Conservation (phyloP, 1,140 invertebrate species). For the Atta texana region DNA sequence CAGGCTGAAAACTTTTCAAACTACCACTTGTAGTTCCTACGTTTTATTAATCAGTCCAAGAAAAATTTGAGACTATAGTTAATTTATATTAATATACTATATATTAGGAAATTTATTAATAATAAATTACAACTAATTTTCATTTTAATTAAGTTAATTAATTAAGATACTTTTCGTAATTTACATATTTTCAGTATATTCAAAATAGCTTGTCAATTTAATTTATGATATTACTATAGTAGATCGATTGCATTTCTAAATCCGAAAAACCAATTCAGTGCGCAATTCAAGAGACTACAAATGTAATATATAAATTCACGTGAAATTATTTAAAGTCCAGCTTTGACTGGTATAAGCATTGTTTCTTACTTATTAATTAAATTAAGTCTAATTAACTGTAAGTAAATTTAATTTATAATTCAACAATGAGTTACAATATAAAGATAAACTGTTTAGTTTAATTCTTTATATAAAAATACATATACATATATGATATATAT, state of each 20-base stretch:
- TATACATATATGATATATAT: neutral
- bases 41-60: neutral
- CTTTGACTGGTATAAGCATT: too few species aligned
- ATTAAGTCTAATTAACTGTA: neutral
- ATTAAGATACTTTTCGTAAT: too few species aligned
- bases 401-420: neutral
- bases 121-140: neutral
- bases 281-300: too few species aligned
- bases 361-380: neutral
- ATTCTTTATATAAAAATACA: neutral
- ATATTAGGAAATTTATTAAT: slow-evolving; percentile 23
- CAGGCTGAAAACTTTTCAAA: too few species aligned
- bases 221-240: too few species aligned
- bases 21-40: neutral
- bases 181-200: too few species aligned
- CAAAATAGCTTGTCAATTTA: too few species aligned
- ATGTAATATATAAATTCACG: too few species aligned
- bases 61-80: neutral
- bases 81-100: neutral
- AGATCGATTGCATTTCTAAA: too few species aligned
- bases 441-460: neutral
- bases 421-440: neutral
- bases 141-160: neutral
- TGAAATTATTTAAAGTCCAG: too few species aligned
- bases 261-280: too few species aligned